Evolutionary conservation across 1,140 invertebrate genomes (phyloP).

Genomic region (Asbolus verrucosus): DNA sequence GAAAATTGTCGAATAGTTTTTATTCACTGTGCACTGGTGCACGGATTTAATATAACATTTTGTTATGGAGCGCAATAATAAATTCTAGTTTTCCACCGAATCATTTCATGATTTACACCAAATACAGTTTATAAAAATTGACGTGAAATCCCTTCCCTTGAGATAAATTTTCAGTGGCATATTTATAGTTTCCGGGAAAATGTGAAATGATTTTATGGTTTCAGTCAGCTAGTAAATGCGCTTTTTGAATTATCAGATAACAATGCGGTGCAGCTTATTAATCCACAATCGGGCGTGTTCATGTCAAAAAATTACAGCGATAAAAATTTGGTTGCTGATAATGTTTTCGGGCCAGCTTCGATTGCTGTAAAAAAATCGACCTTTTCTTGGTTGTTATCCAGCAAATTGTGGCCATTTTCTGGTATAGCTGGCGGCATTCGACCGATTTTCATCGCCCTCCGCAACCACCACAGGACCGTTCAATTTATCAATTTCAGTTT

Average conservation of each 20-base stretch:
- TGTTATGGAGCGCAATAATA: constrained; percentile 8
- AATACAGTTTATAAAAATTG: constrained; percentile 55
- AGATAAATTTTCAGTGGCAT: constrained; percentile 57
- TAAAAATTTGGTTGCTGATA: not conserved
- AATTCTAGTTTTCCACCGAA: constrained; percentile 30
- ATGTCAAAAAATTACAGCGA: not conserved
- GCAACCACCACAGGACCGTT: constrained; percentile 45
- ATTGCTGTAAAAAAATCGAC: constrained; percentile 16
- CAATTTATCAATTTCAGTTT: constrained; percentile 59
- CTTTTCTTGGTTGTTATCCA: constrained; percentile 33
- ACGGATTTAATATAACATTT: no score
- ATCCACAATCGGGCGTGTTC: no score
- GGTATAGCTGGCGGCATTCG: constrained; percentile 39
- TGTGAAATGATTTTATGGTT: constrained; percentile 55
- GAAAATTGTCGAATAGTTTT: no score
- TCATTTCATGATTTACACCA: constrained; percentile 46
- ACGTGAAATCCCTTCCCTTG: constrained; percentile 54
- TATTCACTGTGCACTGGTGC: no score
- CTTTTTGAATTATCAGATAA: constrained; percentile 40
- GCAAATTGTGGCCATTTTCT: constrained; percentile 24
- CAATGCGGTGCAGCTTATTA: not conserved
- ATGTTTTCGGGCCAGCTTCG: not conserved
- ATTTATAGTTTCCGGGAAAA: constrained; percentile 59
- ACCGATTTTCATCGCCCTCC: constrained; percentile 45
- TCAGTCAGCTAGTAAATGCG: constrained; percentile 47